Conservation (phyloP, 2,113 vertebrate genomes). For the Tachysurus fulvidraco region DNA sequence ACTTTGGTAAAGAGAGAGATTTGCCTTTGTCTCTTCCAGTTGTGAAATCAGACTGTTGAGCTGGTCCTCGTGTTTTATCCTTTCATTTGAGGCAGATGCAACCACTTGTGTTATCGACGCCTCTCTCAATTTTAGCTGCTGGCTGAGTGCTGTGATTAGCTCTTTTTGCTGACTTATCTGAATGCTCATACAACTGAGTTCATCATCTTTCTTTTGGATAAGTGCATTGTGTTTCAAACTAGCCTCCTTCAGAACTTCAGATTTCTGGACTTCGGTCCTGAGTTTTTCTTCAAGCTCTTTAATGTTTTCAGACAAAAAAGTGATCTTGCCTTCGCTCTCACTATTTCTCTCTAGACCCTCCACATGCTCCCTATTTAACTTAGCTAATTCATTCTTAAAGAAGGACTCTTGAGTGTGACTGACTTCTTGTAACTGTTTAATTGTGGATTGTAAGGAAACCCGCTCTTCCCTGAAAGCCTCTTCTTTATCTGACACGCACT, state of each 20-base stretch:
- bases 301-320: slow-evolving; percentile 64
- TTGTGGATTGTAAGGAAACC: slow-evolving; percentile 53
- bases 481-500: slow-evolving; percentile 56
- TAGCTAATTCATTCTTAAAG: slow-evolving; percentile 62
- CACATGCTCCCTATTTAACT: slow-evolving; percentile 51
- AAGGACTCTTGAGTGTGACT: slow-evolving; percentile 59
- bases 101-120: slow-evolving; percentile 74
- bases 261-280: slow-evolving; percentile 32
- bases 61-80: slow-evolving; percentile 72
- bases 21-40: slow-evolving; percentile 67
- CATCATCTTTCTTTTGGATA: slow-evolving; percentile 68
- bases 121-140: slow-evolving; percentile 81
- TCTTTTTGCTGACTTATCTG: slow-evolving; percentile 82
- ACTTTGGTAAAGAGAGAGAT: slow-evolving; percentile 54
- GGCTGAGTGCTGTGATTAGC: slow-evolving; percentile 75
- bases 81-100: slow-evolving; percentile 77
- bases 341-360: slow-evolving; percentile 62
- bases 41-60: slow-evolving; percentile 62
- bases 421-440: slow-evolving; percentile 57
- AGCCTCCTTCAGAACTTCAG: slow-evolving; percentile 60
- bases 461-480: slow-evolving; percentile 52
- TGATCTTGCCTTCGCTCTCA: slow-evolving; percentile 56
- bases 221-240: slow-evolving; percentile 58
- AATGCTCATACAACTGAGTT: slow-evolving; percentile 66
- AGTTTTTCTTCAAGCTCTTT: slow-evolving; percentile 62